These are phyloP conservation scores for Hyles lineata DNA, from an alignment of 2,888 invertebrate genomes.

Conservation along the genomic window DNA sequence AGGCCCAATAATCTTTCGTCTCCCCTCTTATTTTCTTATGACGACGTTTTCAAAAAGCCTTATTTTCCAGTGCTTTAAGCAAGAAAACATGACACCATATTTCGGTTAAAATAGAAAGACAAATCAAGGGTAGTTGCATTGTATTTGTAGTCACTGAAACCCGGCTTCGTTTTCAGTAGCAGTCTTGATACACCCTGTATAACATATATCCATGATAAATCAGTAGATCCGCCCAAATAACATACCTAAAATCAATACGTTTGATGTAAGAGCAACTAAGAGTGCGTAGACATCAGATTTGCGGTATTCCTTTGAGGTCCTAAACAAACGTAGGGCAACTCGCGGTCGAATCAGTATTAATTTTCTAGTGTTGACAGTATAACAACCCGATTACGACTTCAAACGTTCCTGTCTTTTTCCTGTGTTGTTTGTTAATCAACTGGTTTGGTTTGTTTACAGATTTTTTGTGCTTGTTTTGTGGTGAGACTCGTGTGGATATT, in stretches of 20 bases:
- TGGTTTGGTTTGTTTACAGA: neutral
- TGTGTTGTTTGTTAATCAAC: neutral
- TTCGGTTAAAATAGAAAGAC: no score
- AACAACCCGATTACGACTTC: slow-evolving; percentile 36
- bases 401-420: slow-evolving; percentile 4
- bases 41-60: neutral
- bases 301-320: slow-evolving; percentile 45
- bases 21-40: neutral
- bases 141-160: no score
- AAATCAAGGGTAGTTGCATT: no score
- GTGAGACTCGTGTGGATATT: neutral
- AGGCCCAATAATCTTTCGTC: no score
- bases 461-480: neutral
- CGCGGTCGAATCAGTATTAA: slow-evolving; percentile 24
- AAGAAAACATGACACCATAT: no score
- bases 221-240: neutral
- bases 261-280: slow-evolving; percentile 10
- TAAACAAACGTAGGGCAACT: slow-evolving; percentile 43
- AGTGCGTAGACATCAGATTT: slow-evolving; percentile 40
- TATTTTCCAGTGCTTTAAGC: no score
- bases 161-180: no score
- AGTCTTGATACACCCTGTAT: no score
- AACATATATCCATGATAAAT: neutral
- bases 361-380: slow-evolving; percentile 33
- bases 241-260: slow-evolving; percentile 17